Evolutionary conservation across 2,113 vertebrate genomes (phyloP).

Genomic region (Pedionomus torquatus): DNA sequence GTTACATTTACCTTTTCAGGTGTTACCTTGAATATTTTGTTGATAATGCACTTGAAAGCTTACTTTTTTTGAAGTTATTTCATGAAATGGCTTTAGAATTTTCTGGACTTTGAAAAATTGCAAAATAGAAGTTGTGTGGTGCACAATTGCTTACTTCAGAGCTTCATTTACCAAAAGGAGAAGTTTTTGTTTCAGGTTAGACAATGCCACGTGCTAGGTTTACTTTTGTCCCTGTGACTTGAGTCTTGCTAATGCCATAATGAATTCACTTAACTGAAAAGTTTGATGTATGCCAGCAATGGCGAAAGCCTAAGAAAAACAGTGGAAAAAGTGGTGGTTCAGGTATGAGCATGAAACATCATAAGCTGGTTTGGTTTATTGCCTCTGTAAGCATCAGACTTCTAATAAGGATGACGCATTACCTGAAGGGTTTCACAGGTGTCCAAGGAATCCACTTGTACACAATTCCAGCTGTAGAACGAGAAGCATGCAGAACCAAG

Average conservation of each 20-base stretch:
- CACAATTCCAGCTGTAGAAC: neutral
- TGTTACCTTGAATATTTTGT: neutral
- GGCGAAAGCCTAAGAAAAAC: neutral
- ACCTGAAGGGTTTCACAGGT: neutral
- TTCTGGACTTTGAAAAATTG: neutral
- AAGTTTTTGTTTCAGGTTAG: neutral
- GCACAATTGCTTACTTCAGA: neutral
- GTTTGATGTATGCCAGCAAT: neutral
- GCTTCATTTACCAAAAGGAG: neutral
- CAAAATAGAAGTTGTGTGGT: neutral
- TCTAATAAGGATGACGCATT: neutral
- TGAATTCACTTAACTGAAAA: accelerated
- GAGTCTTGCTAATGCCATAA: neutral
- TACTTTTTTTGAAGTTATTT: neutral
- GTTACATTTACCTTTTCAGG: neutral
- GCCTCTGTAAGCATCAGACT: neutral
- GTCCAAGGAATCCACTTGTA: neutral
- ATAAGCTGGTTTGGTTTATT: neutral
- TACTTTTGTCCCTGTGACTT: neutral
- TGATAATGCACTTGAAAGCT: neutral
- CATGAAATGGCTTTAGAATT: neutral
- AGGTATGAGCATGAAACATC: accelerated
- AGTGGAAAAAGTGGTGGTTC: neutral
- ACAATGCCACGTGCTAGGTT: accelerated
- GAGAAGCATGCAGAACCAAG: neutral